These are phyloP conservation scores for Dryococelus australis DNA, from an alignment of 2,888 invertebrate genomes.

Conservation along the genomic window DNA sequence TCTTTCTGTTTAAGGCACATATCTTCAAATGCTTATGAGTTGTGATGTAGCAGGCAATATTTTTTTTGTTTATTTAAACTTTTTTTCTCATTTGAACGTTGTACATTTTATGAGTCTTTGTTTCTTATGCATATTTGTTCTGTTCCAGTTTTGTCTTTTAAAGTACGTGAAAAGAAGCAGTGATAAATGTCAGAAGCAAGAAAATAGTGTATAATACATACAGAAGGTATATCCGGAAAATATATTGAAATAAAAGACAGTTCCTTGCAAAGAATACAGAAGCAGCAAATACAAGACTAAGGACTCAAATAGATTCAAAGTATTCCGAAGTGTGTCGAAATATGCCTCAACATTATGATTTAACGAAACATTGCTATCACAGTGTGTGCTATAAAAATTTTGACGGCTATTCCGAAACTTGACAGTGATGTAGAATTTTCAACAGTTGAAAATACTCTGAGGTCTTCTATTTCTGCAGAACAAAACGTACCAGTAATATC, in stretches of 20 bases:
- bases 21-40: neutral
- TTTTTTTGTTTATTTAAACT: neutral
- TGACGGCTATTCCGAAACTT: constrained; percentile 5
- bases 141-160: neutral
- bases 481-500: neutral
- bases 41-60: neutral
- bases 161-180: neutral
- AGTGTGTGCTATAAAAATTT: constrained; percentile 3
- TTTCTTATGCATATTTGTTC: neutral
- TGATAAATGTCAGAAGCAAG: too few relatives aligned
- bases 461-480: neutral
- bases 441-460: constrained; percentile 21
- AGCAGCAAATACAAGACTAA: constrained; percentile 19
- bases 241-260: constrained; percentile 2
- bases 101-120: neutral
- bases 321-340: constrained; percentile 13
- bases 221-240: constrained; percentile 12
- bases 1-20: constrained; percentile 2
- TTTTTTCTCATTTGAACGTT: too few relatives aligned
- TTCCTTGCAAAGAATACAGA: constrained; percentile 26
- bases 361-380: constrained; percentile 17
- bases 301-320: constrained; percentile 28
- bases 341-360: neutral
- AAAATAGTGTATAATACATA: constrained; percentile 6
- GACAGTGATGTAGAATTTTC: neutral